Evolutionary conservation across 1,140 invertebrate genomes (phyloP).

Genomic region (Calephelis virginiensis): DNA sequence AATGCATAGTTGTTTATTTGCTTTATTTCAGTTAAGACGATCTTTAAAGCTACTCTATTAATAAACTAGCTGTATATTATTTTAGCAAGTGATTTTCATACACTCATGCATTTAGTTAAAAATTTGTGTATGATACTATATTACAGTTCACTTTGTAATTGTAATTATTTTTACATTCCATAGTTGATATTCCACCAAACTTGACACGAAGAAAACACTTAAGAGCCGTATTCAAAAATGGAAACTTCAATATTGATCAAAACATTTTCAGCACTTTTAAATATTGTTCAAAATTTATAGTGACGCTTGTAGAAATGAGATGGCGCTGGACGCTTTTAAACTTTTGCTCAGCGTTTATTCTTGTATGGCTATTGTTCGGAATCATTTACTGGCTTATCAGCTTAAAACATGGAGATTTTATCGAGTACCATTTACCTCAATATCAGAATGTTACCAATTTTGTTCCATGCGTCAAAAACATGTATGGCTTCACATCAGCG

Average conservation of each 20-base stretch:
- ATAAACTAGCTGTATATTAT: no score
- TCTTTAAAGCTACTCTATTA: no score
- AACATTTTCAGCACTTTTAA: conserved; percentile 85
- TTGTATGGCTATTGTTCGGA: conserved; percentile 94
- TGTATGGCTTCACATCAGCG: conserved; percentile 89
- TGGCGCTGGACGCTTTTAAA: conserved; percentile 97
- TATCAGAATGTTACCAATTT: conserved; percentile 82
- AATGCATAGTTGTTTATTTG: no score
- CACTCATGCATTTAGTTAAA: no score
- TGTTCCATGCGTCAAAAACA: conserved; percentile 89
- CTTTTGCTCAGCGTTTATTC: conserved; percentile 91
- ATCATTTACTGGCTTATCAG: conserved; percentile 93
- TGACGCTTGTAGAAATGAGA: conserved; percentile 90
- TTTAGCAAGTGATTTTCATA: no score
- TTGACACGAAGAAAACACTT: conserved; percentile 34
- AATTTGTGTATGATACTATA: no score
- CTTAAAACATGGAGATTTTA: conserved; percentile 92
- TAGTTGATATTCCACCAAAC: conserved; percentile 33
- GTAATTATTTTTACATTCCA: neutral
- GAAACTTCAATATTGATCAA: conserved; percentile 93
- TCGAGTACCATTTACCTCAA: conserved; percentile 82
- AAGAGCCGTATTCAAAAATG: conserved; percentile 93
- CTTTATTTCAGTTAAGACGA: no score
- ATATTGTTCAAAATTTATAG: conserved; percentile 86
- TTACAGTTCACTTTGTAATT: no score